These are phyloP conservation scores for Antennarius striatus DNA, from an alignment of 2,113 vertebrate species.

Conservation along the genomic window DNA sequence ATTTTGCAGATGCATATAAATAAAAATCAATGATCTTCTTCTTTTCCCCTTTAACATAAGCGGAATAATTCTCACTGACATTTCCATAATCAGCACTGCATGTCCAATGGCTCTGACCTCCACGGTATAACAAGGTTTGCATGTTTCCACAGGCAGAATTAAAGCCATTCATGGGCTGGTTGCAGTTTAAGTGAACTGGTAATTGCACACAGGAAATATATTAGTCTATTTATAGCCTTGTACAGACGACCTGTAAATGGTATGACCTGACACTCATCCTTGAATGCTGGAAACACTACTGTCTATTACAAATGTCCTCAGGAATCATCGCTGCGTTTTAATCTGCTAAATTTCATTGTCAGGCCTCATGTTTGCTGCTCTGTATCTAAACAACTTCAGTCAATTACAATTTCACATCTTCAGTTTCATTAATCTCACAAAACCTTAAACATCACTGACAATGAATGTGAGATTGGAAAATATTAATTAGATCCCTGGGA, in stretches of 20 bases:
- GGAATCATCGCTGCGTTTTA: conserved; percentile 26
- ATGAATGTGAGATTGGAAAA: conserved; percentile 3
- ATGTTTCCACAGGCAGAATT: too few relatives aligned
- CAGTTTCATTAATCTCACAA: too few relatives aligned
- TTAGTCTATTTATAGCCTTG: conserved; percentile 9
- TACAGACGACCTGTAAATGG: conserved; percentile 1
- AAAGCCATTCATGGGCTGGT: too few relatives aligned
- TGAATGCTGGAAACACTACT: conserved; percentile 7
- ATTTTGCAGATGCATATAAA: too few relatives aligned
- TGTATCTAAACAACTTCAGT: background rate
- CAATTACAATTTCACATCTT: too few relatives aligned
- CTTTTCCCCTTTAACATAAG: too few relatives aligned
- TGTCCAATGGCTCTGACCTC: too few relatives aligned
- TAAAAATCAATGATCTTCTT: too few relatives aligned
- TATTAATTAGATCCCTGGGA: background rate
- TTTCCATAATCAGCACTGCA: too few relatives aligned
- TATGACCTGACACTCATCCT: conserved; percentile 2
- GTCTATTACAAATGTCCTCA: background rate
- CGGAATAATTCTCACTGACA: too few relatives aligned
- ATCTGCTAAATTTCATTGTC: conserved; percentile 13
- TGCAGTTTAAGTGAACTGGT: conserved; percentile 4
- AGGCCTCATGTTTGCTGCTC: conserved; percentile 1
- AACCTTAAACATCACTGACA: background rate
- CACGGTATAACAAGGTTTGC: too few relatives aligned
- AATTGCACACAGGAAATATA: too few relatives aligned